Base-by-base conservation (phyloP, 2,888 invertebrate species). In the Pomacea canaliculata region DNA sequence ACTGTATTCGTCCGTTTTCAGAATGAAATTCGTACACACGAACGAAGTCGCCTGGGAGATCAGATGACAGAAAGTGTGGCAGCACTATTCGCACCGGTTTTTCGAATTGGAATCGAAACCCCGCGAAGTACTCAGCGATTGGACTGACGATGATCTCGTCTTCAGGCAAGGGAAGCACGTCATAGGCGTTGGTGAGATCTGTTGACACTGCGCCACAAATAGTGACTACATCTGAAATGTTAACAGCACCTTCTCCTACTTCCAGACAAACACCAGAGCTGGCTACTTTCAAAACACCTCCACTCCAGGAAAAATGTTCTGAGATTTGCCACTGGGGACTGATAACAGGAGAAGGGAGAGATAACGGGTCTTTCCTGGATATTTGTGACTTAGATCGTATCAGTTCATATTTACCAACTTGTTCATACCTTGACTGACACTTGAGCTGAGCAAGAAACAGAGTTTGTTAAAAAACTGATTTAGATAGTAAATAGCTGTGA, bases 131-230 rank as follows among this genome's bases (percentile, higher is more conserved):
- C 56, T 73, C 73, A 1, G 67, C 73, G 19, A 73, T 46, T 4
- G 67, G 67, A 59, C 66, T 73, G n/a, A 19, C 27, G 37, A 73
- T 73, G 66, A 67, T 27, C 13, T 73, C 73, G 59, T 65, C 48
- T 3, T 68, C 65, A 23, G 73, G 66, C 56, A 73, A 19, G 71
- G 12, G 7, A 13, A 71, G 63, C 9, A 9, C 27, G 7, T 48
- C 49, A 23, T 69, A 51, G 0, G 48, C 69, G 1, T 18, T 7
- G 19, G 66, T 59, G 46, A 73, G 59, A 23, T 46, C 37, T 10
- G 67, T 67, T 46, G 56, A 73, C 1, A 73, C 46, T 18, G 73
- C 56, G 27, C 66, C 73, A 10, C 9, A 13, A 23, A 73, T 59
- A 13, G 23, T 51, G 8, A 73, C 48, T 46, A 18, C 7, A 13